Evolutionary conservation across 2,888 invertebrate species (phyloP).

Genomic region (Rhimphoctona megacephalus): DNA sequence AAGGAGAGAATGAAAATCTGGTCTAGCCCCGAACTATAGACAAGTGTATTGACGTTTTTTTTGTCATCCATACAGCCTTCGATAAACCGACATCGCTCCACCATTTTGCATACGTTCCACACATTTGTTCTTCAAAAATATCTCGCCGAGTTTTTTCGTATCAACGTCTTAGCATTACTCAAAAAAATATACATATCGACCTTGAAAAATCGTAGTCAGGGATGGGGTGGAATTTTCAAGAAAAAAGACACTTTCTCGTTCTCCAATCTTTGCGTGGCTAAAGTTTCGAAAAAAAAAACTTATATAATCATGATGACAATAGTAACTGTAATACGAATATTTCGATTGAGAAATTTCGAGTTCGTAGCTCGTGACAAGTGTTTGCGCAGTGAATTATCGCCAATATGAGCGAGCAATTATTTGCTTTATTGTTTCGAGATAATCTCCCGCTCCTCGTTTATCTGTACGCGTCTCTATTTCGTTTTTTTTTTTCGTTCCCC

Average conservation of each 20-base stretch:
- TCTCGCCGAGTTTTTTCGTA: not conserved
- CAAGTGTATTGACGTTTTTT: conserved; percentile 58
- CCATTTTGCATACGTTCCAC: conserved; percentile 4
- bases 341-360: not conserved
- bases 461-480: conserved; percentile 15
- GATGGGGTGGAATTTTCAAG: not conserved
- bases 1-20: not conserved
- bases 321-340: conserved; percentile 3
- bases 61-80: conserved; percentile 38
- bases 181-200: not conserved
- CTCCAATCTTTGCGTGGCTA: not conserved
- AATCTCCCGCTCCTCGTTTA: not conserved
- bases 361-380: conserved; percentile 30
- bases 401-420: conserved; percentile 25
- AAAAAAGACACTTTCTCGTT: not conserved
- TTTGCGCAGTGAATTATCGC: conserved; percentile 22
- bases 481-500: not conserved
- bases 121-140: conserved; percentile 3
- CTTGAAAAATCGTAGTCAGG: not conserved
- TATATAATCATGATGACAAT: not conserved
- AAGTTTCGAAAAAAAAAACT: conserved; percentile 7
- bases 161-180: not conserved
- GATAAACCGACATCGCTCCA: conserved; percentile 32
- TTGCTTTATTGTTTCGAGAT: conserved; percentile 39
- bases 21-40: conserved; percentile 44